These are phyloP conservation scores for Holocentrus rufus DNA, from an alignment of 2,797 vertebrate genomes.

Conservation along the genomic window DNA sequence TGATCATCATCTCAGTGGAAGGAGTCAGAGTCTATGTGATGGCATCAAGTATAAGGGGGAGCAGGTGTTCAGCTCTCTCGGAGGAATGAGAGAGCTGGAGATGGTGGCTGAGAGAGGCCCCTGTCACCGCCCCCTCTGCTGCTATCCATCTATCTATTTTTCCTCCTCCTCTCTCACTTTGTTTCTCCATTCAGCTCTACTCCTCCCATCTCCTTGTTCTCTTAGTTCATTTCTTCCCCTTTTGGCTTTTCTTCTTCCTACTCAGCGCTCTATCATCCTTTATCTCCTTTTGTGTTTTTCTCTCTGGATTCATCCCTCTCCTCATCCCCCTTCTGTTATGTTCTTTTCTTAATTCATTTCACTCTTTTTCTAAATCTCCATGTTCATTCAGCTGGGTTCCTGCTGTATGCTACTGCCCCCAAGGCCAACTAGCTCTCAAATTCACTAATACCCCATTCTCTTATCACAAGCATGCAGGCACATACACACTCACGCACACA, in stretches of 20 bases:
- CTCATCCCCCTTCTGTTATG: conserved; percentile 15
- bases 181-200: background rate
- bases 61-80: conserved; percentile 64
- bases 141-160: background rate
- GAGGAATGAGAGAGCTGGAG: conserved; percentile 46
- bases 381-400: conserved; percentile 9
- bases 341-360: background rate
- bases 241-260: conserved; percentile 18
- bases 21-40: conserved; percentile 31
- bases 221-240: conserved; percentile 20
- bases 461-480: conserved; percentile 9
- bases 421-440: conserved; percentile 6
- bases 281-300: conserved; percentile 11
- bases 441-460: conserved; percentile 7
- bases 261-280: conserved; percentile 10
- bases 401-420: conserved; percentile 14
- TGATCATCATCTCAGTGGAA: conserved; percentile 46
- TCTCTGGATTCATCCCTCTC: background rate
- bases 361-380: conserved; percentile 22
- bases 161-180: background rate
- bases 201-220: conserved; percentile 14
- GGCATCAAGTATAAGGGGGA: conserved; percentile 57
- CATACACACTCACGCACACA: background rate
- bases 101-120: conserved; percentile 30
- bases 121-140: background rate